Evolutionary conservation across 2,113 vertebrate genomes (phyloP).

Genomic region (Petromus typicus): DNA sequence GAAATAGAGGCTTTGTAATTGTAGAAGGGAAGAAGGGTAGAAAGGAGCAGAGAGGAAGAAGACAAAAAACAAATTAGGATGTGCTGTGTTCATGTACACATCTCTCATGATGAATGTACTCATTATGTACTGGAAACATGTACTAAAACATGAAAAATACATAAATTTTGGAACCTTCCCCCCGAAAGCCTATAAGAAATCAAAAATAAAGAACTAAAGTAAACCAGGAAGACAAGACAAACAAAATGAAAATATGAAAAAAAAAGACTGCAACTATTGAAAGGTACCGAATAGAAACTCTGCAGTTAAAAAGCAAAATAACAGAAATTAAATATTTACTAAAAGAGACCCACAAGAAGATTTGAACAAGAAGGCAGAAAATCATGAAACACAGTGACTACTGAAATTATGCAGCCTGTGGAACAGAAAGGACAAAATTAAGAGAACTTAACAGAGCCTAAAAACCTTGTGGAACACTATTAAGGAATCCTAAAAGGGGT

Average conservation of each 20-base stretch:
- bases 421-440: background rate
- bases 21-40: no score
- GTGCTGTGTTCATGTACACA: no score
- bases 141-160: no score
- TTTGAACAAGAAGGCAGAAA: background rate
- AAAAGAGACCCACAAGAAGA: background rate
- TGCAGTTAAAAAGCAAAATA: background rate
- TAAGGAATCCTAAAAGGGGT: background rate
- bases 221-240: background rate
- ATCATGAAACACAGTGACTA: background rate
- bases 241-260: conserved; percentile 9
- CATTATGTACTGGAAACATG: no score
- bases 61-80: no score
- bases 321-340: background rate
- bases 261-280: background rate
- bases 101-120: no score
- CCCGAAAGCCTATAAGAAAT: background rate
- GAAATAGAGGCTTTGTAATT: no score
- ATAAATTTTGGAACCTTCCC: no score
- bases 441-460: background rate
- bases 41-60: no score
- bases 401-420: background rate
- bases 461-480: background rate
- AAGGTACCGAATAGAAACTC: background rate
- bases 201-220: background rate